These are phyloP conservation scores for Megamerina dolium DNA, from an alignment of 2,888 invertebrate genomes.

Conservation along the genomic window DNA sequence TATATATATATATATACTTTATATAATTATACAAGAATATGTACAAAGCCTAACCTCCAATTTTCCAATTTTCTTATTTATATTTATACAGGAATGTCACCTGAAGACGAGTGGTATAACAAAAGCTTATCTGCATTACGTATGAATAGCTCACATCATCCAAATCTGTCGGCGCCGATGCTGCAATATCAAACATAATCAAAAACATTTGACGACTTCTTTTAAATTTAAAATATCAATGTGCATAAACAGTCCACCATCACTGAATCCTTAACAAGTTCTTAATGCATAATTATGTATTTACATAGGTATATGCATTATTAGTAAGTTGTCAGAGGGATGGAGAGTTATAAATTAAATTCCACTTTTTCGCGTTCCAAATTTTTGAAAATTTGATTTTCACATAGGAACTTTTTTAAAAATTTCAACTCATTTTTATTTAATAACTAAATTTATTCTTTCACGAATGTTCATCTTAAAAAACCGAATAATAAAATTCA, in stretches of 20 bases:
- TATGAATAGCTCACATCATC: slow-evolving; percentile 95
- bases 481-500: too few relatives aligned
- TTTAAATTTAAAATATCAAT: slow-evolving; percentile 38
- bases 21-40: too few relatives aligned
- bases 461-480: too few relatives aligned
- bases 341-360: neutral
- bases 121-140: slow-evolving; percentile 93
- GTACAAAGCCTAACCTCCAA: too few relatives aligned
- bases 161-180: slow-evolving; percentile 93
- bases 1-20: too few relatives aligned
- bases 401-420: too few relatives aligned
- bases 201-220: slow-evolving; percentile 50
- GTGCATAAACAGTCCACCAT: neutral
- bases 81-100: slow-evolving; percentile 84
- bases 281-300: too few relatives aligned
- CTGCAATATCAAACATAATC: slow-evolving; percentile 96
- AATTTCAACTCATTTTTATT: too few relatives aligned
- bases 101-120: slow-evolving; percentile 97
- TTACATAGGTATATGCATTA: too few relatives aligned
- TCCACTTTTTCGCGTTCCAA: neutral
- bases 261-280: neutral
- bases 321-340: neutral
- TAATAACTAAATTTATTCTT: too few relatives aligned
- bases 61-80: too few relatives aligned
- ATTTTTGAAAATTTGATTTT: too few relatives aligned